Conservation (phyloP, 2,888 invertebrate species). For the Cephus nigrinus region DNA sequence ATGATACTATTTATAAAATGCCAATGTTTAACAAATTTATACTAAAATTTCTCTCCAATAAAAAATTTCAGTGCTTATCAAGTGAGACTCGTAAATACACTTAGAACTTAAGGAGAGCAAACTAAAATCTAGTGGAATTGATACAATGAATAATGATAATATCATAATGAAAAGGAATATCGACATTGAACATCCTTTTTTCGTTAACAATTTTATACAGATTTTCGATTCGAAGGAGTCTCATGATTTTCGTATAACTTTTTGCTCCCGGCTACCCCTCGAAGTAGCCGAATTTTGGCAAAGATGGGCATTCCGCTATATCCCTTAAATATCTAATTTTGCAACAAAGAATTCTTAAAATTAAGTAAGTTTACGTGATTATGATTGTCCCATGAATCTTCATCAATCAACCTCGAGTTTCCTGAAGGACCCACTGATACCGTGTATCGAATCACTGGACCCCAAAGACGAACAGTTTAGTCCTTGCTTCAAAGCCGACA, state of each 20-base stretch:
- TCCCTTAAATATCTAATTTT: neutral
- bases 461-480: slow-evolving; percentile 73
- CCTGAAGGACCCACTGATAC: slow-evolving; percentile 81
- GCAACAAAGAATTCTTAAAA: neutral
- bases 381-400: neutral
- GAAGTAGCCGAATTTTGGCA: neutral
- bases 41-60: neutral
- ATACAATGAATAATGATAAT: neutral
- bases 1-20: neutral
- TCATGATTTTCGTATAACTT: neutral
- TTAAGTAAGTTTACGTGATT: neutral
- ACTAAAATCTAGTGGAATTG: neutral
- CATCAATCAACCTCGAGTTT: slow-evolving; percentile 81
- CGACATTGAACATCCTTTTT: neutral
- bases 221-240: neutral
- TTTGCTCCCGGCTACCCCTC: neutral
- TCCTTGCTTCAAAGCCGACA: slow-evolving; percentile 76
- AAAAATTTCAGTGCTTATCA: neutral
- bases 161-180: neutral
- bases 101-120: neutral
- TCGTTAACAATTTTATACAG: neutral
- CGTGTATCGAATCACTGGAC: slow-evolving; percentile 71
- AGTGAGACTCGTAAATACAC: neutral
- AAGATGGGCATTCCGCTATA: neutral
- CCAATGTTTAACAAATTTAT: neutral